phyloP scores from a whole-genome alignment of 2,113 vertebrate genomes.

The Trematocara variabile region DNA sequence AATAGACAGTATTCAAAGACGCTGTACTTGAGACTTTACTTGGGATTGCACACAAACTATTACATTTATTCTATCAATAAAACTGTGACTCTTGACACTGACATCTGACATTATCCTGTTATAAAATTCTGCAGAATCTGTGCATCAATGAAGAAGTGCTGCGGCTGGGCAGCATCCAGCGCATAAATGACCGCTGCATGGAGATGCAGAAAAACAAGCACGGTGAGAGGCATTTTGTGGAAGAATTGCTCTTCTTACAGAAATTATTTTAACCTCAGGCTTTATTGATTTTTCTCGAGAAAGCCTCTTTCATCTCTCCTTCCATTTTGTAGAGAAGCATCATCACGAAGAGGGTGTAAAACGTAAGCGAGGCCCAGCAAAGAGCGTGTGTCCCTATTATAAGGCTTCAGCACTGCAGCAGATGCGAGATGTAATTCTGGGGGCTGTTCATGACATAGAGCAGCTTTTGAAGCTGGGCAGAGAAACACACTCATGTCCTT shows the following conservation, averaged over 20 bases:
- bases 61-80: neutral
- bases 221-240: slow-evolving; percentile 58
- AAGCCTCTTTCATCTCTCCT: neutral
- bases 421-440: slow-evolving; percentile 82
- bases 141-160: slow-evolving; percentile 90
- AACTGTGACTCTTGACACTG: neutral
- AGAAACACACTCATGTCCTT: slow-evolving; percentile 83
- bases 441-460: slow-evolving; percentile 87
- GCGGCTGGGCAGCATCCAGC: slow-evolving; percentile 78
- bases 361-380: slow-evolving; percentile 68
- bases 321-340: slow-evolving; percentile 38
- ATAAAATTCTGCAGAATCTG: slow-evolving; percentile 75
- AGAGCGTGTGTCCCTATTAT: slow-evolving; percentile 76
- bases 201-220: slow-evolving; percentile 93
- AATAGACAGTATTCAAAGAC: neutral
- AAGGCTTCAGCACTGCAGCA: slow-evolving; percentile 80
- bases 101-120: neutral
- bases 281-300: neutral
- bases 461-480: slow-evolving; percentile 82
- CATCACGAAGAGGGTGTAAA: slow-evolving; percentile 68
- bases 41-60: neutral
- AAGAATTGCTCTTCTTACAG: neutral
- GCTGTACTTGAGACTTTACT: neutral
- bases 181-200: slow-evolving; percentile 91
- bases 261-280: neutral